A percentile compares a stretch with the other conserved stretches of the same genome.
Evolutionary conservation across 2,888 invertebrate species (phyloP).

Genomic region (Xiphydria camelus): DNA sequence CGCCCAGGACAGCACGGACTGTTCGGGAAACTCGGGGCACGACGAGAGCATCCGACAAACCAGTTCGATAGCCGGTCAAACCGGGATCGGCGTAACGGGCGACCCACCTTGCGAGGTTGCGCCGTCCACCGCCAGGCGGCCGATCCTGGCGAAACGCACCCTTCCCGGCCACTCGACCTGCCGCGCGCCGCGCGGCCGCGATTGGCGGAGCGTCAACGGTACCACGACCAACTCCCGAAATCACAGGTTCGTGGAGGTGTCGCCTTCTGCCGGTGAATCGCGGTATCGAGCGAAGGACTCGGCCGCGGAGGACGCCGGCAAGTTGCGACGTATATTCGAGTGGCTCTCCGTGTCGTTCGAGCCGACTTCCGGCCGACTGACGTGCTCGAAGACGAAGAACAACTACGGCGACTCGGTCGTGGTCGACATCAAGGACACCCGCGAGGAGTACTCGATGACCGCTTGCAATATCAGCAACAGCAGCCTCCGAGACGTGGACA

Average conservation of each 20-base stretch:
- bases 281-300: no score
- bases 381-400: slow-evolving; percentile 19
- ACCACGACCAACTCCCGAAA: slow-evolving; percentile 14
- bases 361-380: slow-evolving; percentile 24
- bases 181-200: slow-evolving; percentile 16
- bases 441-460: slow-evolving; percentile 45
- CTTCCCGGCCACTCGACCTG: slow-evolving; percentile 14
- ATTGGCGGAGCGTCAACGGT: slow-evolving; percentile 15
- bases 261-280: no score
- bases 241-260: background rate
- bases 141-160: slow-evolving; percentile 11
- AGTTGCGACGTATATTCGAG: slow-evolving; percentile 47
- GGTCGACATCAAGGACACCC: slow-evolving; percentile 33
- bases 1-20: slow-evolving; percentile 43
- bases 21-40: slow-evolving; percentile 41
- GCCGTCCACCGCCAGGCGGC: slow-evolving; percentile 5
- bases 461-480: slow-evolving; percentile 58
- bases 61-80: slow-evolving; percentile 14
- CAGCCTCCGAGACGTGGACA: slow-evolving; percentile 42
- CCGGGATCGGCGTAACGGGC: slow-evolving; percentile 5
- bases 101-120: slow-evolving; percentile 1
- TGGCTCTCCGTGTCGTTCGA: slow-evolving; percentile 41
- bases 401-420: slow-evolving; percentile 24
- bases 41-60: slow-evolving; percentile 34
- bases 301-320: slow-evolving; percentile 19